A percentile compares a stretch with the other conserved stretches of the same genome.
Evolutionary conservation across 2,888 invertebrate species (phyloP).

Genomic region (Rhagonycha lutea): DNA sequence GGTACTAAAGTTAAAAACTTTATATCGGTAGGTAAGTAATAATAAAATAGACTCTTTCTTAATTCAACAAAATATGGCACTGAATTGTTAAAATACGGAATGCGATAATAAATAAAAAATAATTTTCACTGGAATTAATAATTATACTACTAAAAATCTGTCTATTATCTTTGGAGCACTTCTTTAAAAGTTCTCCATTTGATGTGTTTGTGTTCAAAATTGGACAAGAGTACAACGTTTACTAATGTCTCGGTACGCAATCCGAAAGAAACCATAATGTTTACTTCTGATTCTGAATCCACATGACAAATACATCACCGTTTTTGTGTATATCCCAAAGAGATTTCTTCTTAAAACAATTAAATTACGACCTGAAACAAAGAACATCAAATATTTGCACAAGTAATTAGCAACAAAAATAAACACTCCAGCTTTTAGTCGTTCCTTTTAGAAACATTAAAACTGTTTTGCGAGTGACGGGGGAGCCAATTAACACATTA

Average conservation of each 20-base stretch:
- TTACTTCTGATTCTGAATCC: slow-evolving; percentile 25
- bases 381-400: background rate
- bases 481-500: background rate
- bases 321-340: slow-evolving; percentile 17
- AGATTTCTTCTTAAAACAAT: slow-evolving; percentile 13
- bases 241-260: slow-evolving; percentile 35
- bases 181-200: slow-evolving; percentile 71
- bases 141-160: slow-evolving; percentile 5
- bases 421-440: background rate
- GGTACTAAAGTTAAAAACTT: slow-evolving; percentile 22
- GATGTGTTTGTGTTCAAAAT: slow-evolving; percentile 76
- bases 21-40: background rate
- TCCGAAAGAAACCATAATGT: slow-evolving; percentile 38
- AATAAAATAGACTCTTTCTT: slow-evolving; percentile 1
- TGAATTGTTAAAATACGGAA: slow-evolving; percentile 19
- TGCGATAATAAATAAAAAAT: slow-evolving; percentile 12
- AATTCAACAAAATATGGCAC: slow-evolving; percentile 35
- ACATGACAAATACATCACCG: slow-evolving; percentile 48
- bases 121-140: slow-evolving; percentile 13
- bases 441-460: background rate
- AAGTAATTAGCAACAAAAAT: background rate
- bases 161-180: slow-evolving; percentile 45
- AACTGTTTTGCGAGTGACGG: background rate
- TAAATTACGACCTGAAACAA: slow-evolving; percentile 17
- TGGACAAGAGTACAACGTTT: slow-evolving; percentile 38